A percentile compares a stretch with the other conserved stretches of the same genome.
These are phyloP conservation scores for Myathropa florea DNA, from an alignment of 2,888 invertebrate species.

Conservation along the genomic window DNA sequence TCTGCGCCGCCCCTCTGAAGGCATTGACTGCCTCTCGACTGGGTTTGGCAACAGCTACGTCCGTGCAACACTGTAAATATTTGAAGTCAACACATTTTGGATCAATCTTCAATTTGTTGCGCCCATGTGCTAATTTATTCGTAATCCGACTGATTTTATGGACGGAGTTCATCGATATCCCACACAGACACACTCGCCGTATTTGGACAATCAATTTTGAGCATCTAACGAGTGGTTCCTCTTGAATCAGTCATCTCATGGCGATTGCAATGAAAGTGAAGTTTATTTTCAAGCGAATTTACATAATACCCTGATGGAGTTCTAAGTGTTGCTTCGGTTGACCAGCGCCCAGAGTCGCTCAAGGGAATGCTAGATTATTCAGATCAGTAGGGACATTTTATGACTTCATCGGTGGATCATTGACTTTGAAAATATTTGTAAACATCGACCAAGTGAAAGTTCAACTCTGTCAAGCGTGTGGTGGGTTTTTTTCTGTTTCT, in stretches of 20 bases:
- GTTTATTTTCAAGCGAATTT: slow-evolving; percentile 4
- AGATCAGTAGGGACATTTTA: background rate
- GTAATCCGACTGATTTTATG: background rate
- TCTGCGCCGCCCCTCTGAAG: background rate
- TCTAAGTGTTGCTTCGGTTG: background rate
- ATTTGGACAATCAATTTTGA: slow-evolving; percentile 23
- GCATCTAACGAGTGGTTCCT: background rate
- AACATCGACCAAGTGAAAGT: background rate
- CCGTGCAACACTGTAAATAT: background rate
- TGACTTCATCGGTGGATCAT: background rate
- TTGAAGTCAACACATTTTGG: slow-evolving; percentile 10
- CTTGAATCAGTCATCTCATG: slow-evolving; percentile 5
- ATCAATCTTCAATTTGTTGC: slow-evolving; percentile 25
- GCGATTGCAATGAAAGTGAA: slow-evolving; percentile 34
- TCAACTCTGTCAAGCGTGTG: background rate
- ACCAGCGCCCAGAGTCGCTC: background rate
- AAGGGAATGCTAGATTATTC: background rate
- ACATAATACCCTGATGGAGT: background rate
- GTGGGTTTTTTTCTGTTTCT: background rate
- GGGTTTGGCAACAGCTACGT: background rate
- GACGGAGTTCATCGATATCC: background rate
- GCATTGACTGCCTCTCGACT: background rate
- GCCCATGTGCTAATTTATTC: slow-evolving; percentile 28
- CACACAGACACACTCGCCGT: background rate
- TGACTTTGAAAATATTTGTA: background rate